Evolutionary conservation across 2,888 invertebrate species (phyloP), one percentile per base, ranked within the genome.

Genomic region (Phortica okadai): DNA sequence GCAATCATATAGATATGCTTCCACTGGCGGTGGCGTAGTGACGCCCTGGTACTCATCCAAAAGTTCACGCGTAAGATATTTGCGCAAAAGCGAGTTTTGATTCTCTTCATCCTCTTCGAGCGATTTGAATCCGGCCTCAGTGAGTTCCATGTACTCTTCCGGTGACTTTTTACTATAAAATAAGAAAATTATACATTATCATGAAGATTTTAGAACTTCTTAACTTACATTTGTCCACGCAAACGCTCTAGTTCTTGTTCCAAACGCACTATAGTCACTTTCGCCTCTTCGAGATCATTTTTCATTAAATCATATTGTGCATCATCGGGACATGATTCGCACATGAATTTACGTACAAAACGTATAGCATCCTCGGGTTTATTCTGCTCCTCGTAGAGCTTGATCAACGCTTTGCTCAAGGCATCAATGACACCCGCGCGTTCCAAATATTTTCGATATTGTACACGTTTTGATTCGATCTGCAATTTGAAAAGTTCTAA

Each of bases 1-100:
- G 80, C 94, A 93, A 88, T 95, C 94, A 75, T 93, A 91, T 16
- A 95, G 91, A 73, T 93, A 93, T 11, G 94, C 93, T 67, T 93
- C 93, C 78, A 92, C 91, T 33, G 92, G 91, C 74, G 92, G 89
- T 50, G 92, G 87, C 14, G 94, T 94, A 83, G 92, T 93, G 73
- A 92, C 90, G 77, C 86, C 88, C 91, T 94, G 93, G 76, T 93
- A 91, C 74, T 91, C 90, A 82, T 93, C 93, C 77, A 93, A 91
- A n/a, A 93, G 85, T 42, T 93, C 93, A 76, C 92, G 91, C 42
- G 93, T 93, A 66, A 94, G 91, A 89, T 94, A 92, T 90, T 94
- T 94, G 90, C 94, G 94, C 84, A 95, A 87, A 81, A 95, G 90
- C 5, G 94, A 94, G 7, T 69, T 77, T 59, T 92, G 89, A 87